Evolutionary conservation across 2,113 vertebrate genomes (phyloP).

Genomic region (Tapirus terrestris): DNA sequence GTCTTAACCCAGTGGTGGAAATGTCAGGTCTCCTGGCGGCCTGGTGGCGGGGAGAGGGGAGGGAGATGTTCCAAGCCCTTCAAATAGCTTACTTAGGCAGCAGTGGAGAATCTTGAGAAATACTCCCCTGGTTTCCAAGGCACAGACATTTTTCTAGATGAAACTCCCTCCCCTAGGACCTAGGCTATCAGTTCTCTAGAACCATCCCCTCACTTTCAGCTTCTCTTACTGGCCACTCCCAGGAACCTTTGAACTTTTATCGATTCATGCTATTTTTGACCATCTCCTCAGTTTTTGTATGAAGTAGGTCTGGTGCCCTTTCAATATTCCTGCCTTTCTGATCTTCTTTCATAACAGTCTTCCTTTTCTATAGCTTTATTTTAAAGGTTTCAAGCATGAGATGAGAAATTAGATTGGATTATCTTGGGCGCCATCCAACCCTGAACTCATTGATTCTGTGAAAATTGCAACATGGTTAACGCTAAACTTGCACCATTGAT

Average conservation of each 20-base stretch:
- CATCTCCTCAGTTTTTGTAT: not conserved
- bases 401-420: not conserved
- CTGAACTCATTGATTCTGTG: not conserved
- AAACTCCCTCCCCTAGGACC: not conserved
- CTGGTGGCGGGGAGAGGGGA: not conserved
- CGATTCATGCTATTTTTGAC: not conserved
- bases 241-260: not conserved
- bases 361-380: not conserved
- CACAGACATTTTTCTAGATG: not conserved
- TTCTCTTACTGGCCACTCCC: not conserved
- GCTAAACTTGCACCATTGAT: not conserved
- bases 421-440: not conserved
- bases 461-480: not conserved
- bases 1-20: not conserved
- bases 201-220: not conserved
- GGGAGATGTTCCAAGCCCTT: not conserved
- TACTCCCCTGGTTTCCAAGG: not conserved
- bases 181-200: not conserved
- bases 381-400: not conserved
- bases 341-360: not conserved
- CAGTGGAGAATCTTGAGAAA: not conserved
- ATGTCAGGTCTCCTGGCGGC: not conserved
- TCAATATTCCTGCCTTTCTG: not conserved
- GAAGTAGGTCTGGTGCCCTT: not conserved
- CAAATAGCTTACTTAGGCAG: not conserved